phyloP scores from a whole-genome alignment of 2,888 invertebrate species.

The Sarcophaga subvicina region DNA sequence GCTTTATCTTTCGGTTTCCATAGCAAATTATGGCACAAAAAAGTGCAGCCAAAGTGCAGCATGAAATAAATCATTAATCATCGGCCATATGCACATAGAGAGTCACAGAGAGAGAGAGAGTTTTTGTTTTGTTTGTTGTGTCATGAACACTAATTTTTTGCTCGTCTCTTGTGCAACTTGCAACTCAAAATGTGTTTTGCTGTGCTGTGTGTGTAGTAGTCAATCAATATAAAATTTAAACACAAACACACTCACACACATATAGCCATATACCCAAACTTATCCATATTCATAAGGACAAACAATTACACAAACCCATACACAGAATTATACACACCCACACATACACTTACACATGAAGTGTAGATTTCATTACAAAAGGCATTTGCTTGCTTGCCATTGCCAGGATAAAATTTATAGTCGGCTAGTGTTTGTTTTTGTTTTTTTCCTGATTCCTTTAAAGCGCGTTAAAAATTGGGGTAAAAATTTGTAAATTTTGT shows the following conservation, averaged over 20 bases:
- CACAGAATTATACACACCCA: neutral
- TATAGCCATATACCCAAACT: neutral
- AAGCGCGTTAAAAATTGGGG: neutral
- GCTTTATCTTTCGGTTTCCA: neutral
- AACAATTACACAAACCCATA: neutral
- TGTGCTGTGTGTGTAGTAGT: neutral
- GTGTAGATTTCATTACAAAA: neutral
- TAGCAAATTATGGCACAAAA: neutral
- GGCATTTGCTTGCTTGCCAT: neutral
- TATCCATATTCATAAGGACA: neutral
- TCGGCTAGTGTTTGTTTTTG: neutral
- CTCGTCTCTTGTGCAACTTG: neutral
- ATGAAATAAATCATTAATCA: neutral
- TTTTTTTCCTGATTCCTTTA: neutral
- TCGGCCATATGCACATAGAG: neutral
- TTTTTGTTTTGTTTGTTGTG: neutral
- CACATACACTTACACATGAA: neutral
- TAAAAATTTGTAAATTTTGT: slow-evolving; percentile 32
- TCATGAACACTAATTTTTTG: neutral
- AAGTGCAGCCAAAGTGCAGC: neutral
- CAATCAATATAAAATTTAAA: slow-evolving; percentile 19
- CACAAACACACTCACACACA: neutral
- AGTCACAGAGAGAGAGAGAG: no score
- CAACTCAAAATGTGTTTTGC: slow-evolving; percentile 26
- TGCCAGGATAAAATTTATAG: slow-evolving; percentile 5